phyloP scores from a whole-genome alignment of 2,113 vertebrate genomes.

The Cynopterus brachyotis region DNA sequence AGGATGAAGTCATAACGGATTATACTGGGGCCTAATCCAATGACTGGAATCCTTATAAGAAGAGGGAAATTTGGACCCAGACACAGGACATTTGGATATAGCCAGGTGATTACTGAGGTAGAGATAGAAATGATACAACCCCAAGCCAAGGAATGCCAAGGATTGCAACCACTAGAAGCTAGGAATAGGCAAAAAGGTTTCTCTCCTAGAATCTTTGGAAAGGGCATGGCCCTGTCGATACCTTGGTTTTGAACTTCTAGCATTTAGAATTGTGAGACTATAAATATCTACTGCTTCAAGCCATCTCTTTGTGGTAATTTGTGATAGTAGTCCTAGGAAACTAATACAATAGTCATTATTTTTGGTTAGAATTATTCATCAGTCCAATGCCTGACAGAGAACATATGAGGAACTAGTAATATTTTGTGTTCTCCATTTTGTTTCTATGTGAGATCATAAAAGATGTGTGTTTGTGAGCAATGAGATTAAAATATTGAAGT shows the following conservation, averaged over 20 bases:
- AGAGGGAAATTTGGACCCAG: neutral
- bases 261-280: neutral
- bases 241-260: neutral
- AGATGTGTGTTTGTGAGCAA: neutral
- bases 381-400: neutral
- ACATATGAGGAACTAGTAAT: neutral
- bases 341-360: neutral
- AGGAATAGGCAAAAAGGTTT: neutral
- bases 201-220: neutral
- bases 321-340: neutral
- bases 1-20: neutral
- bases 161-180: neutral
- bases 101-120: neutral
- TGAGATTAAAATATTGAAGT: constrained; percentile 8
- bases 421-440: neutral
- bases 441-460: neutral
- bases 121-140: neutral
- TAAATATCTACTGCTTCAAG: neutral
- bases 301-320: neutral
- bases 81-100: neutral
- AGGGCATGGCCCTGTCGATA: neutral
- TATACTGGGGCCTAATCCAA: neutral
- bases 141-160: neutral
- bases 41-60: neutral
- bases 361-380: neutral